Conservation (phyloP, 2,888 invertebrate genomes). For the Fragum fragum region DNA sequence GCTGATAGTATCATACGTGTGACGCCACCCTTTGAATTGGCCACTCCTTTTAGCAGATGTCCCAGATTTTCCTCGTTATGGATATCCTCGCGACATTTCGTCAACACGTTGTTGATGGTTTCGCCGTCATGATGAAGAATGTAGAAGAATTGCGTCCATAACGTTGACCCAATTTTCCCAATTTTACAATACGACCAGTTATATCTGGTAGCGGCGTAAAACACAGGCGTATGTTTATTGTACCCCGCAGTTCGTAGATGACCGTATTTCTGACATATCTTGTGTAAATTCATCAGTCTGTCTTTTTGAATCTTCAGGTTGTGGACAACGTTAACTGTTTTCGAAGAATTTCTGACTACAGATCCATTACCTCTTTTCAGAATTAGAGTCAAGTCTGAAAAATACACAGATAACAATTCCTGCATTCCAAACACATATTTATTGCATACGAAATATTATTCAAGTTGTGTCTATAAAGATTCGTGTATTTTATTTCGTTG, state of each 20-base stretch:
- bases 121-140: constrained; percentile 13
- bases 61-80: background rate
- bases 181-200: constrained; percentile 28
- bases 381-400: too few relatives aligned
- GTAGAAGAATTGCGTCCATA: constrained; percentile 21
- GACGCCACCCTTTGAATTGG: background rate
- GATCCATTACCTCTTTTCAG: too few relatives aligned
- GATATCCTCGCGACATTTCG: constrained; percentile 1
- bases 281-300: background rate
- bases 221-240: background rate
- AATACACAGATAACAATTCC: too few relatives aligned
- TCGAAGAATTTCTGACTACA: background rate
- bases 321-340: background rate
- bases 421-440: too few relatives aligned
- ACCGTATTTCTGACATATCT: background rate
- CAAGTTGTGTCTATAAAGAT: too few relatives aligned
- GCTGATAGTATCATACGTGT: constrained; percentile 17
- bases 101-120: background rate
- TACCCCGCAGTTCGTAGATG: background rate
- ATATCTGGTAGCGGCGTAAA: background rate
- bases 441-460: too few relatives aligned
- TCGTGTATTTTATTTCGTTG: too few relatives aligned
- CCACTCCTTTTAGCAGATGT: background rate
- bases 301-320: background rate
- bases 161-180: constrained; percentile 15